Base-by-base conservation (phyloP, 2,113 vertebrate species). In the Chamaetylas fuelleborni region DNA sequence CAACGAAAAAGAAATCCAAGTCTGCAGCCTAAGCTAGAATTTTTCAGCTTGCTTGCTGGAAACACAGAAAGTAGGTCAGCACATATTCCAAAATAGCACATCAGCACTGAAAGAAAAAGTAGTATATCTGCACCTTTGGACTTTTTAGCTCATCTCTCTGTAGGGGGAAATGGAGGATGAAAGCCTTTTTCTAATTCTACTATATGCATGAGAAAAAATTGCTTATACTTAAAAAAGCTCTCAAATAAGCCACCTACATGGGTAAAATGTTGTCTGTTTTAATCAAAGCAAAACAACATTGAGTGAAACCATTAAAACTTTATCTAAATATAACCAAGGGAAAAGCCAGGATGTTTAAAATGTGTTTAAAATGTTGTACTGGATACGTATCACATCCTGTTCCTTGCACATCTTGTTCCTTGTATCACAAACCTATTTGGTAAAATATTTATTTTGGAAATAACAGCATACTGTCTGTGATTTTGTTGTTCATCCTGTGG, bases 361-460 rank as follows among this genome's bases (percentile, higher is more conserved):
- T 81, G 15, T 64, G 40, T 91, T 95, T 84, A 87, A 92, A 85
- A 72, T 60, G 54, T 62, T 94, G 88, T 64, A 62, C 51, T 88
- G 64, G 72, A 29, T 71, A 73, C 19, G 34, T 92, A 88, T 71
- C 86, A 93, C 71, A 88, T 89, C 70, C 78, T 91, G 70, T 65
- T 93, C 73, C 77, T 85, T 81, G 89, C 40, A 88, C 82, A 82
- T 93, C 48, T 80, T 88, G 79, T 90, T 92, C 76, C 79, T 62
- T 43, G 26, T 73, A 80, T 60, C 58, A 93, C 82, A 92, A 95
- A 62, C 31, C 61, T 85, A 51, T 85, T 70, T 66, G 31, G 70
- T 76, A 88, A 94, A 95, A 91, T 82, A 94, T 80, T 95, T 87
- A 77, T 82, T 94, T 93, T 86, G 76, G 50, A 95, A 95, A 82